Evolutionary conservation across 2,888 invertebrate genomes (phyloP).

Genomic region (Pinctada fucata): DNA sequence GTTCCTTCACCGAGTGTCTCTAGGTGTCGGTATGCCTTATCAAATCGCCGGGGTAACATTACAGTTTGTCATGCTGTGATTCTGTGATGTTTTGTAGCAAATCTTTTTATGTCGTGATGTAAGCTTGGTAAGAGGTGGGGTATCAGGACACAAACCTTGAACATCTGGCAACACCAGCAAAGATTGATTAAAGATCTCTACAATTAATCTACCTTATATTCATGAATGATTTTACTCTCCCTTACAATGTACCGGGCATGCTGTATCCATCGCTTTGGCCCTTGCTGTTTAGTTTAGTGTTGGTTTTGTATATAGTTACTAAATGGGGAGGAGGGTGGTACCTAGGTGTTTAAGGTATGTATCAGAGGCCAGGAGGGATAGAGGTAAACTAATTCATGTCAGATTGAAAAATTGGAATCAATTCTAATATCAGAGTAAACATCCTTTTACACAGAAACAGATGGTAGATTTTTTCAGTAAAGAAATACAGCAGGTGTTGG

Average conservation of each 20-base stretch:
- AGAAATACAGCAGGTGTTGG: too few relatives aligned
- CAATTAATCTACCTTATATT: neutral
- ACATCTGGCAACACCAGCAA: neutral
- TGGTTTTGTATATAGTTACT: neutral
- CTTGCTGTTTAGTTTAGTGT: neutral
- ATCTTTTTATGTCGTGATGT: neutral
- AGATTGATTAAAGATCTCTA: neutral
- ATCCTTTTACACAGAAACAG: slow-evolving; percentile 14
- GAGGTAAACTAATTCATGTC: slow-evolving; percentile 1
- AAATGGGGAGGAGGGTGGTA: neutral
- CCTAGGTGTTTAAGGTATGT: neutral
- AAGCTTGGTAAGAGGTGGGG: neutral
- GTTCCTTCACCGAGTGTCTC: neutral
- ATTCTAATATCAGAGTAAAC: slow-evolving; percentile 10
- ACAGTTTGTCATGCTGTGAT: neutral
- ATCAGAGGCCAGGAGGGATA: neutral
- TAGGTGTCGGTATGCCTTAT: neutral
- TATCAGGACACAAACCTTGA: neutral
- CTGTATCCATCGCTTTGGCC: neutral
- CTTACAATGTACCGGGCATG: neutral
- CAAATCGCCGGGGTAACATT: neutral
- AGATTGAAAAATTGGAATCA: slow-evolving; percentile 22
- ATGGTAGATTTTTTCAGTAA: slow-evolving; percentile 4
- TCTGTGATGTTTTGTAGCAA: neutral
- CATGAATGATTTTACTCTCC: neutral